Base-by-base conservation (phyloP, 2,797 vertebrate species). In the Sebastes oblongus region DNA sequence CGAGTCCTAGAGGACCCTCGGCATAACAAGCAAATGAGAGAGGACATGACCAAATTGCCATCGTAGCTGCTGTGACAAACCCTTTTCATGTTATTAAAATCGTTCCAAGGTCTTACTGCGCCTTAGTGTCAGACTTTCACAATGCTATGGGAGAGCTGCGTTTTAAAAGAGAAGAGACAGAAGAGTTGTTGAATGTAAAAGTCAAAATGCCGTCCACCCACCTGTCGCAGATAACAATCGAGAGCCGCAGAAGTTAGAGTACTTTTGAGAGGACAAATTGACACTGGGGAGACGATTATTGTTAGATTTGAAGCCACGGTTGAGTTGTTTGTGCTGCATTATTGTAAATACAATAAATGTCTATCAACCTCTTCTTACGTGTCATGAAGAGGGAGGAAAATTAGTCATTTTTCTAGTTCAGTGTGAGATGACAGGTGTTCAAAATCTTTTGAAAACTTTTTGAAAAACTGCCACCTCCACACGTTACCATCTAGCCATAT, bases 301-400 rank as follows among this genome's bases (percentile, higher is more conserved):
- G 78, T 80, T 34, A 5, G 71, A 85, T 29, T 36, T 42, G 7
- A 87, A 89, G 80, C 86, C 84, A 89, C 77, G 85, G 75, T 70
- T 84, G 56, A 71, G 75, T 34, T 29, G 58, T 76, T 74, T 66
- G 70, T 85, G 81, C 83, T 84, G 84, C 87, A 80, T 80, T 79
- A 74, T 55, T 92, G 88, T 92, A 87, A 87, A 91, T 89, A 89
- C 67, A 81, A 71, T 72, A 80, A 42, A 62, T 66, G 55, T 86
- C 86, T 79, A 58, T 83, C 59, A 69, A 76, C 55, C 34, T 65
- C 64, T 42, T 76, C 67, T 80, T 27, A 71, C 46, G 58, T 75
- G 78, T 80, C 34, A 50, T 3, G 13, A 78, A 81, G 61, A 61
- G n/a, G 5, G 16, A 54, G 56, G 25, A 14, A 72, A 25, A 54